Percentiles rank a stretch among this genome's conserved stretches.
Conservation (phyloP, 2,888 invertebrate genomes). For the Phengaris alcon region DNA sequence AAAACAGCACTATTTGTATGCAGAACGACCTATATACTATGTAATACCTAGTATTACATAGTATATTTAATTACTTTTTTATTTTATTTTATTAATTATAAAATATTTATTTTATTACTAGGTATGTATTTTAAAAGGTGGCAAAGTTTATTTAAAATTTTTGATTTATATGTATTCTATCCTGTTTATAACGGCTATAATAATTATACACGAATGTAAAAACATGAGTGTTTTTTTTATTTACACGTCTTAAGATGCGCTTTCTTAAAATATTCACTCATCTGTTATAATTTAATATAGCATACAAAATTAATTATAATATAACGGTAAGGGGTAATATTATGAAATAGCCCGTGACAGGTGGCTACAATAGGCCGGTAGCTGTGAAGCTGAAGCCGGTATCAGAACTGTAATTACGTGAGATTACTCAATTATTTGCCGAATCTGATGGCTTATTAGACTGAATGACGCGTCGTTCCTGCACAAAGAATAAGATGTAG, state of each 20-base stretch:
- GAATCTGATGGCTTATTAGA: slow-evolving; percentile 64
- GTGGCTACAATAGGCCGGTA: slow-evolving; percentile 36
- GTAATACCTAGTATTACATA: too few relatives aligned
- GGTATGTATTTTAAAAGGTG: too few relatives aligned
- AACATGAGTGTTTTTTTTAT: too few relatives aligned
- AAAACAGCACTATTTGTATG: too few relatives aligned
- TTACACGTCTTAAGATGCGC: slow-evolving; percentile 2
- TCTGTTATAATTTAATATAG: slow-evolving; percentile 27
- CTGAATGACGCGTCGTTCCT: slow-evolving; percentile 64
- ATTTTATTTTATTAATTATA: too few relatives aligned
- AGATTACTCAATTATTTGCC: slow-evolving; percentile 63
- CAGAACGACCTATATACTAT: too few relatives aligned
- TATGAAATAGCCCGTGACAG: slow-evolving; percentile 51
- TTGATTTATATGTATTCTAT: too few relatives aligned
- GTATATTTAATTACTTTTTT: too few relatives aligned
- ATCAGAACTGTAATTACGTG: slow-evolving; percentile 43
- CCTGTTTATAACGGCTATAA: too few relatives aligned
- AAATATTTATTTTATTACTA: too few relatives aligned
- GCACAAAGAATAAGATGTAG: slow-evolving; percentile 39
- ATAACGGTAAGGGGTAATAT: slow-evolving; percentile 48
- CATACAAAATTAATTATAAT: slow-evolving; percentile 49
- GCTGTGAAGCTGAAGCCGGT: slow-evolving; percentile 25
- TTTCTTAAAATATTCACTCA: slow-evolving; percentile 26
- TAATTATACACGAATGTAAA: background rate
- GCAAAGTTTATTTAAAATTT: too few relatives aligned